These are phyloP conservation scores for Mermis nigrescens DNA, from an alignment of 2,888 invertebrate genomes.

Conservation along the genomic window DNA sequence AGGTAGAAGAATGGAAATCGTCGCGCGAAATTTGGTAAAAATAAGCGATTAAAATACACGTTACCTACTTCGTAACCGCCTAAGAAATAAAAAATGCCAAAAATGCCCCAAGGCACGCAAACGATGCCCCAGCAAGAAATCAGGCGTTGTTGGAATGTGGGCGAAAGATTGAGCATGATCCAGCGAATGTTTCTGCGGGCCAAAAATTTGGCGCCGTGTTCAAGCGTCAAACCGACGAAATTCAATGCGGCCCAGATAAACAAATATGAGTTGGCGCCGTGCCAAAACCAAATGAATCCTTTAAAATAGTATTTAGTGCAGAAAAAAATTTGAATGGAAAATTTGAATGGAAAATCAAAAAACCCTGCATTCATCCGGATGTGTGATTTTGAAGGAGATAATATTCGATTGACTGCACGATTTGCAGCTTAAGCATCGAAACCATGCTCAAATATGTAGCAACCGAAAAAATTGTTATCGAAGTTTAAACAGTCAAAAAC, in stretches of 20 bases:
- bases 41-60: slow-evolving; percentile 7
- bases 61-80: slow-evolving; percentile 1
- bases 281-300: slow-evolving; percentile 76
- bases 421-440: too few relatives aligned
- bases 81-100: slow-evolving; percentile 11
- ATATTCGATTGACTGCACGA: too few relatives aligned
- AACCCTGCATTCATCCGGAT: too few relatives aligned
- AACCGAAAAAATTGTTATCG: too few relatives aligned
- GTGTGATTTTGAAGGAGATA: too few relatives aligned
- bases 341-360: too few relatives aligned
- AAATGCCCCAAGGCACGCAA: slow-evolving; percentile 10
- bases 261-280: slow-evolving; percentile 56
- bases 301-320: too few relatives aligned
- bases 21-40: not conserved
- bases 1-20: slow-evolving; percentile 1
- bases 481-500: too few relatives aligned
- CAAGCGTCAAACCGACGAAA: slow-evolving; percentile 54
- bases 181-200: not conserved
- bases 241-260: slow-evolving; percentile 72
- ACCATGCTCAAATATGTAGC: too few relatives aligned
- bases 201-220: slow-evolving; percentile 40
- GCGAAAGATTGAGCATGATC: not conserved
- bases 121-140: not conserved
- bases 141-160: not conserved
- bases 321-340: too few relatives aligned